Evolutionary conservation across 1,140 invertebrate genomes (phyloP), one percentile per base, ranked within the genome.

Genomic region (Parasteatoda tepidariorum): DNA sequence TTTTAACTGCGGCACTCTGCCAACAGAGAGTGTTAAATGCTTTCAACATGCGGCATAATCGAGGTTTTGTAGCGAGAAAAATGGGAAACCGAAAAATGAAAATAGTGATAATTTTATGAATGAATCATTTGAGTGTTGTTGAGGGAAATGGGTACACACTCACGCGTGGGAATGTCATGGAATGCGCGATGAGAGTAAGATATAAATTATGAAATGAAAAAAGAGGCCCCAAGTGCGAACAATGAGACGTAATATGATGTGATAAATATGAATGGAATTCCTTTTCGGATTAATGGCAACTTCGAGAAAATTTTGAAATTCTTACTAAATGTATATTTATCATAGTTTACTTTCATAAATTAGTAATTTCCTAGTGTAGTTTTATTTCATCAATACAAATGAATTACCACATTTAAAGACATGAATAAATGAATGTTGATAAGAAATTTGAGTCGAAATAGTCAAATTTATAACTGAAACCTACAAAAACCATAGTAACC

Each of bases 141-240:
- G 66, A 22, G 66, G 38, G 38, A 68, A 68, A 73, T 30, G 70
- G 70, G 70, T 73, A 73, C 30, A 18, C 38, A 18, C 6, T 3
- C 28, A 73, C 22, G 48, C 70, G 70, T 73, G 70, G 70, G 70
- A 70, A 73, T 30, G 26, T 41, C 18, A 31, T 13, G 15, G 28
- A 73, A 59, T 41, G 26, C 41, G 22, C n/a, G 24, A 5, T 5
- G 3, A 24, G 30, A 13, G 38, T 11, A 22, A 55, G 22, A 59
- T 26, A 57, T 73, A 33, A 73, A 73, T 73, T 73, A 33, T 7
- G 18, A 73, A 67, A 28, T 18, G 26, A 26, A 64, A n/a, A 24
- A 7, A 24, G 15, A 28, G 9, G n/a, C 34, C 33, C 26, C 22
- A 68, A 24, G 66, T 41, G 22, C 33, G 26, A 48, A 24, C 38